A percentile compares a stretch with the other conserved stretches of the same genome.
Conservation (phyloP, 2,797 vertebrate genomes). For the Anguilla megastoma region DNA sequence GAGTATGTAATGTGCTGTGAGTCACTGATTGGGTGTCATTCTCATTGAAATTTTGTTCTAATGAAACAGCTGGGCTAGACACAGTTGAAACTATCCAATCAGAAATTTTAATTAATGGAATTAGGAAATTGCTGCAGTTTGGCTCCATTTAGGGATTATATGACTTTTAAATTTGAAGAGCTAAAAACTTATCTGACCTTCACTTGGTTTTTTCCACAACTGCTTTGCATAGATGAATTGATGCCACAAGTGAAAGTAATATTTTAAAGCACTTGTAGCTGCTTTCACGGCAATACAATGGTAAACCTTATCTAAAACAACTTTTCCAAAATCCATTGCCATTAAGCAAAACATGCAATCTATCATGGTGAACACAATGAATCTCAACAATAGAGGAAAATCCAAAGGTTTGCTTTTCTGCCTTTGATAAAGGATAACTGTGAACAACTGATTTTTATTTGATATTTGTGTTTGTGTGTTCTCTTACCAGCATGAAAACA, state of each 20-base stretch:
- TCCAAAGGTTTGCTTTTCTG: background rate
- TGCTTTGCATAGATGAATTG: background rate
- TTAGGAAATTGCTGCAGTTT: conserved; percentile 72
- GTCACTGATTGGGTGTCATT: conserved; percentile 42
- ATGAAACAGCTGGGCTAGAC: conserved; percentile 76
- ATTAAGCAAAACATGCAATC: background rate
- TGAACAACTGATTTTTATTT: background rate
- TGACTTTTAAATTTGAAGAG: conserved; percentile 75
- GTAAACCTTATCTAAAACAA: background rate
- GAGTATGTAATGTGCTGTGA: conserved; percentile 50
- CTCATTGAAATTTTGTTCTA: conserved; percentile 45
- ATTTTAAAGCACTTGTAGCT: background rate
- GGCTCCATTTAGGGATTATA: conserved; percentile 70
- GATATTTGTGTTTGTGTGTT: background rate
- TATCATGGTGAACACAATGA: background rate
- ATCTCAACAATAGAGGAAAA: background rate
- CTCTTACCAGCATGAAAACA: conserved; percentile 2
- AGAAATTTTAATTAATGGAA: conserved; percentile 79
- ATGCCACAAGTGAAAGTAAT: background rate
- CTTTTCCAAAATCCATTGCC: background rate
- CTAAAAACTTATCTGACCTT: conserved; percentile 70
- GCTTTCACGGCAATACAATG: background rate
- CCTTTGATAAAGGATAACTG: background rate
- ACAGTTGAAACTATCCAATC: conserved; percentile 73
- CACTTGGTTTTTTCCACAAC: conserved; percentile 34